Evolutionary conservation across 2,888 invertebrate species (phyloP).

Genomic region (Hetaerina titia): DNA sequence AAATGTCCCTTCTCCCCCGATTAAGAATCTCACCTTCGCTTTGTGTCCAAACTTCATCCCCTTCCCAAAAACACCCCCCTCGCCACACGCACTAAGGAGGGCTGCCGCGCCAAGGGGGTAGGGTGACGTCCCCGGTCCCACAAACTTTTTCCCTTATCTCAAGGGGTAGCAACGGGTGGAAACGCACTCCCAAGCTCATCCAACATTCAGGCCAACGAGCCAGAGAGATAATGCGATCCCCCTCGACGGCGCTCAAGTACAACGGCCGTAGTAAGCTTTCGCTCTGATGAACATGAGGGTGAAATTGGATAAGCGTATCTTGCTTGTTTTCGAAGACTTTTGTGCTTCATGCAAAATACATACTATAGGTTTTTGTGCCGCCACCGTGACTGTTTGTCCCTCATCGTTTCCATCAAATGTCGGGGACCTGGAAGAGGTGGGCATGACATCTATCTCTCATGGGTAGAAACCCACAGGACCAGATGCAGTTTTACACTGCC

Average conservation of each 20-base stretch:
- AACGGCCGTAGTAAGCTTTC: neutral
- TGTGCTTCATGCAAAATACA: too few species aligned
- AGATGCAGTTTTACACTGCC: too few species aligned
- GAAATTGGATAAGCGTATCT: neutral
- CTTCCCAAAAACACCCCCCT: neutral
- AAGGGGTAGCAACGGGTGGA: neutral
- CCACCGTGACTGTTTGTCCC: too few species aligned
- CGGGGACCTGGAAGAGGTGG: too few species aligned
- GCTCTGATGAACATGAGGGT: neutral
- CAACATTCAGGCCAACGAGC: neutral
- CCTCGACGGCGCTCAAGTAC: neutral
- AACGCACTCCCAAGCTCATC: neutral
- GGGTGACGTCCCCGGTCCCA: neutral
- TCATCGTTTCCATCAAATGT: too few species aligned
- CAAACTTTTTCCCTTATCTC: slow-evolving; percentile 17
- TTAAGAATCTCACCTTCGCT: neutral
- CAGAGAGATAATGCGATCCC: neutral
- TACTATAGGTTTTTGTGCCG: too few species aligned
- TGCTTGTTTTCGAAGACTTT: too few species aligned
- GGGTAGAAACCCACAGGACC: too few species aligned
- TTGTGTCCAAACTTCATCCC: neutral
- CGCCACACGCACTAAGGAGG: neutral
- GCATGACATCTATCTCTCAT: too few species aligned
- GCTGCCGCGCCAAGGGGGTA: neutral
- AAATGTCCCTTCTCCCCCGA: neutral